Conservation (phyloP, 2,113 vertebrate genomes). For the Odocoileus hemionus region DNA sequence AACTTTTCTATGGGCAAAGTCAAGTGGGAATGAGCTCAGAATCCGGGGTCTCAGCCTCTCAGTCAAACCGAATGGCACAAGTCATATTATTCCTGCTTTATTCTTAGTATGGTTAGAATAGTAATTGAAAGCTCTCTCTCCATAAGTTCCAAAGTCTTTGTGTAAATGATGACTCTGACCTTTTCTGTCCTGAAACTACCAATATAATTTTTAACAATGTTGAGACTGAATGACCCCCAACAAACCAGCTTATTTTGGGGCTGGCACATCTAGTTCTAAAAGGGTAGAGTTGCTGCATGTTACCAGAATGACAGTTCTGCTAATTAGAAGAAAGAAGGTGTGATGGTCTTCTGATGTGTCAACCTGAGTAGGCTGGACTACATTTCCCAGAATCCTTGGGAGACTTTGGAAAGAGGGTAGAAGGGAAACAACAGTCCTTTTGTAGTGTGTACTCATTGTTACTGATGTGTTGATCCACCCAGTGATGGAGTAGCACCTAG, state of each 20-base stretch:
- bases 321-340: not conserved
- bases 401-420: not conserved
- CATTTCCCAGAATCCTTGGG: not conserved
- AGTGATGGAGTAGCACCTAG: not conserved
- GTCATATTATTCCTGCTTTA: constrained; percentile 15
- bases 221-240: not conserved
- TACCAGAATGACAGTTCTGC: not conserved
- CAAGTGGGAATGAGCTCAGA: not conserved
- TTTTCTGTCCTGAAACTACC: constrained; percentile 34
- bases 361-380: not conserved
- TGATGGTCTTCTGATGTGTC: not conserved
- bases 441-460: not conserved
- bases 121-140: constrained; percentile 34
- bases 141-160: constrained; percentile 29
- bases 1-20: constrained; percentile 13
- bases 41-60: not conserved
- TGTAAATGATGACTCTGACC: constrained; percentile 32
- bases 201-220: constrained; percentile 40
- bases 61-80: constrained; percentile 33
- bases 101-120: constrained; percentile 31
- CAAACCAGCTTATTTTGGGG: not conserved
- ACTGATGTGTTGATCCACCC: not conserved
- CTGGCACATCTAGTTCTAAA: not conserved
- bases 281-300: not conserved
- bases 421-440: not conserved